Evolutionary conservation across 2,113 vertebrate species (phyloP), one percentile per base, ranked within the genome.

Genomic region (Litocranius walleri): DNA sequence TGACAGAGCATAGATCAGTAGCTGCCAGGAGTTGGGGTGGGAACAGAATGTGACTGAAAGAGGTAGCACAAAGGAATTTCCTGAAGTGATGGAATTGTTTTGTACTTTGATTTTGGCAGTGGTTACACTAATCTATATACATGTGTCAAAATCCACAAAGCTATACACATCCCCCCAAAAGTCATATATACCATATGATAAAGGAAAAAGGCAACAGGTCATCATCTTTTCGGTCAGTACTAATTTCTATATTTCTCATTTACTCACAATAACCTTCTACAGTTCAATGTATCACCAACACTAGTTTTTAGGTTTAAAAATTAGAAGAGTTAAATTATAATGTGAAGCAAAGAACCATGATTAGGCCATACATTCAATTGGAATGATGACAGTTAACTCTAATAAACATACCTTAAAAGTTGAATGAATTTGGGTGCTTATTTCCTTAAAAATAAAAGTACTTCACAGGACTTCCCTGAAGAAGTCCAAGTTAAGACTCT

Each of bases 351-450:
- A 94, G 64, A 48, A 85, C 7, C 25, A 89, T 67, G 82, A 90
- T 43, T 64, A 78, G 36, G 45, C 33, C 40, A 88, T 62, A 74
- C 40, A 78, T 59, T 11, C 17, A 94, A 94, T 87, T 3, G 43
- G 45, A 92, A 82, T 92, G 84, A 95, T 84, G 30, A 78, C 30
- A 95, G 54, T 88, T 78, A 93, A 43, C 64, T 84, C 33, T 88
- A 90, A 64, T 43, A 93, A 90, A 82, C 2, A 90, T 62, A 96
- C 61, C 86, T 95, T 87, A 95, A 62, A 92, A 92, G 45, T 96
- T 89, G 82, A 96, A 67, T 67, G 30, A 77, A 94, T 77, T 40
- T 94, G 48, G 12, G 48, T 87, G 71, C 19, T 92, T 94, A 90
- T 50, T 92, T 43, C 43, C 40, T 92, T 87, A 95, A 93, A 95